These are phyloP conservation scores for Vandiemenella viatica DNA, from an alignment of 2,888 invertebrate species.

Conservation along the genomic window DNA sequence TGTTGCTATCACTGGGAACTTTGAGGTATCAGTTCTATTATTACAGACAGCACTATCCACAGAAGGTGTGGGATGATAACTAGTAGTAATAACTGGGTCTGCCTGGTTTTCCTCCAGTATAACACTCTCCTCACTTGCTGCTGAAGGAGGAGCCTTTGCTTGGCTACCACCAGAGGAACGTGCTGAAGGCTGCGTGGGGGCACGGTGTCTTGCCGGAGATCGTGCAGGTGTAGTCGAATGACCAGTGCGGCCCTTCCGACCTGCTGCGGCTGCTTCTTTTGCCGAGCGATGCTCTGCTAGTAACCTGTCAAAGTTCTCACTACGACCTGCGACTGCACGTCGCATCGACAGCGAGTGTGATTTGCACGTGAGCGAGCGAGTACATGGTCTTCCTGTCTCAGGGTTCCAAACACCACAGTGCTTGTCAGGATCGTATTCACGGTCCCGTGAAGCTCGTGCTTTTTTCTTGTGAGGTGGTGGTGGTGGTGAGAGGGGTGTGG, in stretches of 20 bases:
- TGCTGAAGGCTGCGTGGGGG: too few relatives aligned
- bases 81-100: too few relatives aligned
- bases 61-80: too few relatives aligned
- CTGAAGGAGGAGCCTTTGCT: too few relatives aligned
- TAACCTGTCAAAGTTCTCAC: slow-evolving; percentile 57
- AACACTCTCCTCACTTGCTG: too few relatives aligned
- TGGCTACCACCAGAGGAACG: too few relatives aligned
- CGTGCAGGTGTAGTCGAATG: too few relatives aligned
- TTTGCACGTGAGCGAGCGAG: slow-evolving; percentile 55
- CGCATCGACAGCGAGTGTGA: slow-evolving; percentile 48
- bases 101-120: too few relatives aligned
- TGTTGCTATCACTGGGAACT: not conserved
- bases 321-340: slow-evolving; percentile 51
- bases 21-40: too few relatives aligned
- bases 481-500: slow-evolving; percentile 13
- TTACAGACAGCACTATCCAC: too few relatives aligned
- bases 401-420: slow-evolving; percentile 60
- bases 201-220: too few relatives aligned
- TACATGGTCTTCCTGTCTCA: slow-evolving; percentile 56
- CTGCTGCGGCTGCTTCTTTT: slow-evolving; percentile 35
- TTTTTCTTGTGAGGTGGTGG: slow-evolving; percentile 11
- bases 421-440: slow-evolving; percentile 67
- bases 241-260: too few relatives aligned
- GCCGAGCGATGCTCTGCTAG: slow-evolving; percentile 55
- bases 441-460: slow-evolving; percentile 24